Base-by-base conservation (phyloP, 1,140 invertebrate species). In the Aphelinus certus region DNA sequence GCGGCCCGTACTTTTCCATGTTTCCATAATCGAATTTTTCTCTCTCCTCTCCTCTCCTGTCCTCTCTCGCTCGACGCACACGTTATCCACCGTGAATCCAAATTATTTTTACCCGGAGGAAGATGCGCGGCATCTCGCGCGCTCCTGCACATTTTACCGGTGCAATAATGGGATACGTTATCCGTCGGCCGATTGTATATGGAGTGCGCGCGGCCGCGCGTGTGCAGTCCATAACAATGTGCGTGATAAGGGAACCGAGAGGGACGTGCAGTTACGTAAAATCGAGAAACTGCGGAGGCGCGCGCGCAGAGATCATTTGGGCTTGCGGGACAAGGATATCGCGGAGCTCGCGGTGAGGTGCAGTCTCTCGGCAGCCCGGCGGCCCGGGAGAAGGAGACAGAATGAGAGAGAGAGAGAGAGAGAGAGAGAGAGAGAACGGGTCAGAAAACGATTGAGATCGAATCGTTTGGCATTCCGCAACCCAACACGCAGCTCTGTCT, bases 161-260 rank as follows among this genome's bases (percentile, higher is more conserved):
- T 26, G 26, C 26, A 26, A 26, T 26, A 26, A 26, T 4, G 4
- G 51, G 51, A 4, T 53, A 6, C 51, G 4, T 9, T 4, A 53
- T 9, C 51, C 9, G 9, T 57, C 63, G 9, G 26, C 43, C 58
- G 55, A 53, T 62, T 63, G 45, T 45, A 46, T 61, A 64, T 26
- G 53, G 51, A 46, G 55, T 75, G 5, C 49, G 62, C 48, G 73
- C 72, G 69, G 78, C 78, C 72, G 69, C 73, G 56, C 73, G 67
- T 71, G 79, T 81, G 74, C 26, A 26, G 26, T 26, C 0, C 26
- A 26, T 26, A 26, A 26, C 26, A 26, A 26, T 26, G 26, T 26
- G 79, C 75, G 77, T 76, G 71, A 71, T 69, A 67, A 73, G 71
- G 77, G 76, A 70, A 79, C 76, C 75, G 74, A 74, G 73, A 81